Evolutionary conservation across 1,140 invertebrate species (phyloP).

Genomic region (Eumeta japonica): DNA sequence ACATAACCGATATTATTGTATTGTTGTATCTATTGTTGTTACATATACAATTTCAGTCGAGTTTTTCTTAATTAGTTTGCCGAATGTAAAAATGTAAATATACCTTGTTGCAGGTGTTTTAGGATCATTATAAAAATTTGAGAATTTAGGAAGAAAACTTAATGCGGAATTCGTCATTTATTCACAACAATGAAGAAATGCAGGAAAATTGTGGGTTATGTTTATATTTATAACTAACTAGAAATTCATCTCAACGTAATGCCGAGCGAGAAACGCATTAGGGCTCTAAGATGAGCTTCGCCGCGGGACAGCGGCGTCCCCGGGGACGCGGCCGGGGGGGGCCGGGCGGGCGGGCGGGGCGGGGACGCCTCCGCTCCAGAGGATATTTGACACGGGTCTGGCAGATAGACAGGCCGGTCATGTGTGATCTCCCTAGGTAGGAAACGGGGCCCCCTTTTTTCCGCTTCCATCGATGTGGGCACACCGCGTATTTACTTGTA

Average conservation of each 20-base stretch:
- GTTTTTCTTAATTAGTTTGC: too few relatives aligned
- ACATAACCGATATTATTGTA: too few relatives aligned
- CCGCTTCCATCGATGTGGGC: constrained; percentile 43
- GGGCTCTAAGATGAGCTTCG: constrained; percentile 53
- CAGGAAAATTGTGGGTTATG: too few relatives aligned
- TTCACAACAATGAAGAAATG: too few relatives aligned
- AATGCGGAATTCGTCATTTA: too few relatives aligned
- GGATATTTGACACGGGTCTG: constrained; percentile 58
- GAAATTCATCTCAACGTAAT: constrained; percentile 47
- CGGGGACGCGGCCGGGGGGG: constrained; percentile 31
- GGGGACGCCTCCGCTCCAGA: constrained; percentile 52
- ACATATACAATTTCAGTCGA: too few relatives aligned
- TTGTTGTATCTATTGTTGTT: too few relatives aligned
- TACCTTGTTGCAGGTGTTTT: too few relatives aligned
- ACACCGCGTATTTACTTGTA: constrained; percentile 26
- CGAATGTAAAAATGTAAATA: too few relatives aligned
- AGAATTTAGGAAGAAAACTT: background rate
- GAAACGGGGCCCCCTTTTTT: constrained; percentile 48
- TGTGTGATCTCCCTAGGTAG: constrained; percentile 48
- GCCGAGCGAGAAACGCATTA: constrained; percentile 43
- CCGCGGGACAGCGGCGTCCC: constrained; percentile 49
- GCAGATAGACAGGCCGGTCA: constrained; percentile 56
- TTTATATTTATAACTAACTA: constrained; percentile 16
- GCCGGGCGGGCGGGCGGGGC: constrained; percentile 13
- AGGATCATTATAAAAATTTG: too few relatives aligned